Conservation (phyloP, 1,140 invertebrate species). For the Theocolax elegans region DNA sequence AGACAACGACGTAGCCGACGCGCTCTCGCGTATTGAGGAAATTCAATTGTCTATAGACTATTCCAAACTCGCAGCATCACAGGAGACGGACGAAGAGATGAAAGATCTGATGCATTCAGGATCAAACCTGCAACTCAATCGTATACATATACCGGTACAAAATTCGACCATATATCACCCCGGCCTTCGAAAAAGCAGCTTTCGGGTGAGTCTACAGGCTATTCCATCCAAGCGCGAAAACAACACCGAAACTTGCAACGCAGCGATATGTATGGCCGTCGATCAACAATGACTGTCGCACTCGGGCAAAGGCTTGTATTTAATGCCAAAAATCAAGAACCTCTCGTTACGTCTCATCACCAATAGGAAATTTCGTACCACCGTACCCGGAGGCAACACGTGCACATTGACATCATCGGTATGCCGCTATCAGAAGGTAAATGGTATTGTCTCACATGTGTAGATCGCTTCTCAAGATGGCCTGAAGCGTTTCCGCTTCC, state of each 20-base stretch:
- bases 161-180: neutral
- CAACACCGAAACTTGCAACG: neutral
- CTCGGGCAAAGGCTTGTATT: conserved; percentile 4
- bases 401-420: neutral
- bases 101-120: too few relatives aligned
- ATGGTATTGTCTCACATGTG: conserved; percentile 43
- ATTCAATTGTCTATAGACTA: too few relatives aligned
- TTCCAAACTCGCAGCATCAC: too few relatives aligned
- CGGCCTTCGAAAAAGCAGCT: neutral
- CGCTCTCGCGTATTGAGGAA: too few relatives aligned
- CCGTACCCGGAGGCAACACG: neutral
- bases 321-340: conserved; percentile 24
- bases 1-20: too few relatives aligned
- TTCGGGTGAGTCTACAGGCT: neutral
- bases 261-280: conserved; percentile 31
- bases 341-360: neutral
- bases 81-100: too few relatives aligned
- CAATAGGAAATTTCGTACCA: neutral
- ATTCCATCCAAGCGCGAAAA: conserved; percentile 9
- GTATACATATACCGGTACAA: too few relatives aligned
- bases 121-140: too few relatives aligned
- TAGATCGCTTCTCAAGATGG: conserved; percentile 54
- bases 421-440: conserved; percentile 16
- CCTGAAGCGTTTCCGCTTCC: conserved; percentile 46
- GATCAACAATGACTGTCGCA: conserved; percentile 18